Conservation (phyloP, 2,888 invertebrate species). For the Sminthurinus aureus region DNA sequence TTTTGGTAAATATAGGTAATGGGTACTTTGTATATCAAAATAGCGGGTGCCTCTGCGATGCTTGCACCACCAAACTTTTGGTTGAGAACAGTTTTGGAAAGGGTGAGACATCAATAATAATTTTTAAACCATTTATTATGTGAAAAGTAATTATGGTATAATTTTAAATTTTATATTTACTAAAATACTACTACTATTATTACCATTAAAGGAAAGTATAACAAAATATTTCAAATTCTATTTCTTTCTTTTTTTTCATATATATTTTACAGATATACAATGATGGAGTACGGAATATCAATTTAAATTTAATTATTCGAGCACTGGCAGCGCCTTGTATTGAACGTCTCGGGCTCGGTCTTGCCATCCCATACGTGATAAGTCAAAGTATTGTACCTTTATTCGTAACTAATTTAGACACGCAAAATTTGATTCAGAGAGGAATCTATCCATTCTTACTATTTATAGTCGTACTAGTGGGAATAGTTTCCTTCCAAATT, state of each 20-base stretch:
- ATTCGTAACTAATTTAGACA: slow-evolving; percentile 61
- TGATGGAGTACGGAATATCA: slow-evolving; percentile 92
- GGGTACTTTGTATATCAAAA: slow-evolving; percentile 96
- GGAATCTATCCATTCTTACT: slow-evolving; percentile 90
- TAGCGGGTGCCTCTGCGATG: slow-evolving; percentile 93
- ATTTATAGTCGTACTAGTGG: slow-evolving; percentile 72
- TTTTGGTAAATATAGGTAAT: slow-evolving; percentile 83
- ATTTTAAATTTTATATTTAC: background rate
- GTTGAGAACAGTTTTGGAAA: slow-evolving; percentile 88
- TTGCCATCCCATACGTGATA: slow-evolving; percentile 92
- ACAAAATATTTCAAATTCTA: no score
- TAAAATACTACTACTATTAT: no score
- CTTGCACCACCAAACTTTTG: slow-evolving; percentile 97
- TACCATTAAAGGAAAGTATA: no score
- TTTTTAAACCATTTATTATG: background rate
- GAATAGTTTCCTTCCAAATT: slow-evolving; percentile 83
- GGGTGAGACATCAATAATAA: slow-evolving; percentile 64
- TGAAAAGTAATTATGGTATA: background rate
- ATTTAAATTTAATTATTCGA: slow-evolving; percentile 83
- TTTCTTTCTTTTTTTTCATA: slow-evolving; percentile 20
- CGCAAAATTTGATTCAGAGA: slow-evolving; percentile 78
- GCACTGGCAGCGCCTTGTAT: slow-evolving; percentile 90
- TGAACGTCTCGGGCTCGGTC: slow-evolving; percentile 83
- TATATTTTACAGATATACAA: slow-evolving; percentile 73
- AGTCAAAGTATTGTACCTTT: slow-evolving; percentile 72